Percentiles rank a stretch among this genome's conserved stretches.
Conservation (phyloP, 1,140 invertebrate genomes). For the Drusus annulatus region DNA sequence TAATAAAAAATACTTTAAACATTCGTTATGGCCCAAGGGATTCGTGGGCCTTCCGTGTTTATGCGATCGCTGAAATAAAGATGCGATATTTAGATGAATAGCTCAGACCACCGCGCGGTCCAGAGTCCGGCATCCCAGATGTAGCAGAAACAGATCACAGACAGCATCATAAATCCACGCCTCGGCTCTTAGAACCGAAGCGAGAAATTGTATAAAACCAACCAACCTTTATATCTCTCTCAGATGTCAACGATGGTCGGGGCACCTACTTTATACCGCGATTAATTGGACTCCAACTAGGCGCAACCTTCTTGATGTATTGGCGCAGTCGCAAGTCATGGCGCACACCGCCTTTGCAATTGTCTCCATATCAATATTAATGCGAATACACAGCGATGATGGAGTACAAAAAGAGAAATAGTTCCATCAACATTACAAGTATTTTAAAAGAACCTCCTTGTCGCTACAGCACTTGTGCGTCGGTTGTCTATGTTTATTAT, state of each 20-base stretch:
- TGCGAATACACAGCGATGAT: too few relatives aligned
- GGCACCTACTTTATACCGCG: neutral
- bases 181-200: conserved; percentile 20
- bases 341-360: neutral
- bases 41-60: conserved; percentile 23
- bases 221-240: neutral
- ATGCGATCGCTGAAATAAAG: conserved; percentile 33
- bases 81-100: conserved; percentile 27
- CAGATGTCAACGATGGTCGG: neutral
- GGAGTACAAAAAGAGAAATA: too few relatives aligned
- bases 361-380: too few relatives aligned
- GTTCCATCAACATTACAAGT: too few relatives aligned
- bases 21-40: conserved; percentile 4
- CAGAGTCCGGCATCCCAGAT: neutral
- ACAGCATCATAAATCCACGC: conserved; percentile 10
- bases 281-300: neutral
- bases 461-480: too few relatives aligned
- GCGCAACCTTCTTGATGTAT: neutral
- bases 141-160: neutral
- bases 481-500: too few relatives aligned
- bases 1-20: conserved; percentile 17
- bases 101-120: neutral
- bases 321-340: neutral
- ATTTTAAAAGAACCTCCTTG: too few relatives aligned
- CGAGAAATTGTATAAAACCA: conserved; percentile 21